Percentiles rank a stretch among this genome's conserved stretches.
Conservation (phyloP, 1,140 invertebrate species). For the Acromyrmex echinatior region DNA sequence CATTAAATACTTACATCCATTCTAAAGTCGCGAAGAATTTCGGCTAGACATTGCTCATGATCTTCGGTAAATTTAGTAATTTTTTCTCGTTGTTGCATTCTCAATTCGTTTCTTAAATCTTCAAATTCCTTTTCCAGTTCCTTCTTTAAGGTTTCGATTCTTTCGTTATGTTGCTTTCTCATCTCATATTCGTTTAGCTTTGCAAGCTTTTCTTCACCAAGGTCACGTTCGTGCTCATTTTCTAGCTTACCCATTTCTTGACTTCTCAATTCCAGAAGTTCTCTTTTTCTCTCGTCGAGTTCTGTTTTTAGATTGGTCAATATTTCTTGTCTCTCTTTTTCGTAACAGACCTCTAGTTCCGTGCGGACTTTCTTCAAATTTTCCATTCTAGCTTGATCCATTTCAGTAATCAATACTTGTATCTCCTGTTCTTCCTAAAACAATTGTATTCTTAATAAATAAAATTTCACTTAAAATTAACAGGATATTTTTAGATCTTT, state of each 20-base stretch:
- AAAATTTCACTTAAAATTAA: constrained; percentile 3
- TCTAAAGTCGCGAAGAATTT: constrained; percentile 86
- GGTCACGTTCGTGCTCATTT: constrained; percentile 79
- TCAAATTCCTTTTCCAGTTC: constrained; percentile 83
- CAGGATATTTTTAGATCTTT: not conserved
- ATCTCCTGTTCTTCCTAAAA: constrained; percentile 82
- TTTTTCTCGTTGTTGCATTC: constrained; percentile 86
- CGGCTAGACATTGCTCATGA: constrained; percentile 87
- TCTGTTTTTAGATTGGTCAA: constrained; percentile 81
- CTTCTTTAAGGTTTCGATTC: constrained; percentile 80
- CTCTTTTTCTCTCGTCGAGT: constrained; percentile 80
- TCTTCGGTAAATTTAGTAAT: constrained; percentile 88
- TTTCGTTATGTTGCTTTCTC: constrained; percentile 78
- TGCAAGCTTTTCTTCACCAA: constrained; percentile 80
- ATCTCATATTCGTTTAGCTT: constrained; percentile 81
- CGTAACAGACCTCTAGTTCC: constrained; percentile 83
- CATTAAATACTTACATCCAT: constrained; percentile 83
- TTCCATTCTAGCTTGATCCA: constrained; percentile 80
- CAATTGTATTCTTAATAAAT: not conserved
- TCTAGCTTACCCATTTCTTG: constrained; percentile 82
- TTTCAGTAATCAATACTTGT: constrained; percentile 82
- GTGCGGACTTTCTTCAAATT: constrained; percentile 81
- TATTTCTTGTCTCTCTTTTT: constrained; percentile 85
- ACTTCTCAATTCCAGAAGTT: constrained; percentile 82
- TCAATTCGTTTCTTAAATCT: constrained; percentile 84